Conservation (phyloP, 2,888 invertebrate species). For the Molanna angustata region DNA sequence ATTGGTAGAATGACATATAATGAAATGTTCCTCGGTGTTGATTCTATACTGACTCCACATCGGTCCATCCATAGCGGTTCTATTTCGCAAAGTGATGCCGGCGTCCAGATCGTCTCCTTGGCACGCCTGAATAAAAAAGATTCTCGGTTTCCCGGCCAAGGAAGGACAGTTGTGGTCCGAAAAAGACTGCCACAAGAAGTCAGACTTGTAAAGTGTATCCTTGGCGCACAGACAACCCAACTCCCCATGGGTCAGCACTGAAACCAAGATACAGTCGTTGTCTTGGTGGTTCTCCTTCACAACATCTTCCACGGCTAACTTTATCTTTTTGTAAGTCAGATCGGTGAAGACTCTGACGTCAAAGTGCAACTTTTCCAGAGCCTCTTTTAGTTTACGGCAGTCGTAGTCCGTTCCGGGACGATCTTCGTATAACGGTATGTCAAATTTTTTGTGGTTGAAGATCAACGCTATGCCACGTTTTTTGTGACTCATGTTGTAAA, state of each 20-base stretch:
- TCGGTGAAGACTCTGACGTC: slow-evolving; percentile 49
- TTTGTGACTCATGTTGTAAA: slow-evolving; percentile 57
- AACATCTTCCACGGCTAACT: slow-evolving; percentile 46
- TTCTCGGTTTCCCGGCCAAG: slow-evolving; percentile 65
- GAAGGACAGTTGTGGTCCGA: slow-evolving; percentile 53
- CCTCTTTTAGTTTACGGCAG: slow-evolving; percentile 46
- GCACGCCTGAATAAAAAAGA: slow-evolving; percentile 54
- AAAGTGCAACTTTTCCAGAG: slow-evolving; percentile 47
- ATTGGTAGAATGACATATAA: slow-evolving; percentile 91
- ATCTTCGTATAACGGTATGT: slow-evolving; percentile 36
- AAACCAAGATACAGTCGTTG: slow-evolving; percentile 57
- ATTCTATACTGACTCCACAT: slow-evolving; percentile 80
- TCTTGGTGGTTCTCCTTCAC: slow-evolving; percentile 54
- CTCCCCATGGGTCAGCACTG: slow-evolving; percentile 64
- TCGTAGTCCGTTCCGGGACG: slow-evolving; percentile 58
- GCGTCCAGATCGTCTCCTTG: slow-evolving; percentile 57
- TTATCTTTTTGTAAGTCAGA: slow-evolving; percentile 45
- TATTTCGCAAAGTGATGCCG: slow-evolving; percentile 48
- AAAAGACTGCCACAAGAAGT: slow-evolving; percentile 49
- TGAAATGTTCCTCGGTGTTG: slow-evolving; percentile 90
- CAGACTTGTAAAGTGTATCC: slow-evolving; percentile 54
- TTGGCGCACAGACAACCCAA: slow-evolving; percentile 56
- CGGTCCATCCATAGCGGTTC: slow-evolving; percentile 48
- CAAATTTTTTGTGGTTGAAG: slow-evolving; percentile 59
- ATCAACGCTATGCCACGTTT: slow-evolving; percentile 57